Evolutionary conservation across 2,113 vertebrate genomes (phyloP).

Genomic region (Clarias macrocephalus): DNA sequence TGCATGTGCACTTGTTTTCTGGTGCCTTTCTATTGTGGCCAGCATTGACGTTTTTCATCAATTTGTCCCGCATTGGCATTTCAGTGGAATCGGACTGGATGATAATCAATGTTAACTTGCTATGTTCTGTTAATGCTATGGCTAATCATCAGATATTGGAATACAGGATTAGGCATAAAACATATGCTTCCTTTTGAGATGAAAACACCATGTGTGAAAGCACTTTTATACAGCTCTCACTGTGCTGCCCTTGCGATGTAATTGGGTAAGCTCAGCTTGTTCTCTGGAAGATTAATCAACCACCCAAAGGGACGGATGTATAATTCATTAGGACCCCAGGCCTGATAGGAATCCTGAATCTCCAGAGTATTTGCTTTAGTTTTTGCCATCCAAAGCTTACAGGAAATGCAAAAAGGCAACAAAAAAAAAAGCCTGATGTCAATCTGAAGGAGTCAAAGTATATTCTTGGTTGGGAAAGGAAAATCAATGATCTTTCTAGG

Average conservation of each 20-base stretch:
- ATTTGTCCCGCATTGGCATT: too few species aligned
- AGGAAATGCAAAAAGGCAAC: background rate
- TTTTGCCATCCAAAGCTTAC: background rate
- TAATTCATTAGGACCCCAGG: constrained; percentile 4
- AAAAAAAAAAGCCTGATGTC: background rate
- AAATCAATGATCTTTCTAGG: constrained; percentile 3
- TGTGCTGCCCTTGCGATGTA: background rate
- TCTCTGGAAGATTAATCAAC: background rate
- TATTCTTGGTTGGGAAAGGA: background rate
- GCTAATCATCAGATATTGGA: too few species aligned
- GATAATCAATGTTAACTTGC: too few species aligned
- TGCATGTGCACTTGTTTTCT: too few species aligned
- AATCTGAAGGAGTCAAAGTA: background rate
- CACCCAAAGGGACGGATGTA: background rate
- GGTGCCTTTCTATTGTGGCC: too few species aligned
- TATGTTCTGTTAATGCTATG: too few species aligned
- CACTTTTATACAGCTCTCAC: background rate
- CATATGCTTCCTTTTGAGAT: background rate
- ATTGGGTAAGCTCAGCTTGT: constrained; percentile 1
- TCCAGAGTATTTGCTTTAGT: background rate
- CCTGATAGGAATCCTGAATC: background rate
- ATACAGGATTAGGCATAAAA: background rate
- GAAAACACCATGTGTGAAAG: background rate
- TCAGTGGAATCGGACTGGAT: too few species aligned
- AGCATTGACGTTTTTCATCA: too few species aligned